phyloP scores from a whole-genome alignment of 2,797 vertebrate genomes.

The Cyclura pinguis region DNA sequence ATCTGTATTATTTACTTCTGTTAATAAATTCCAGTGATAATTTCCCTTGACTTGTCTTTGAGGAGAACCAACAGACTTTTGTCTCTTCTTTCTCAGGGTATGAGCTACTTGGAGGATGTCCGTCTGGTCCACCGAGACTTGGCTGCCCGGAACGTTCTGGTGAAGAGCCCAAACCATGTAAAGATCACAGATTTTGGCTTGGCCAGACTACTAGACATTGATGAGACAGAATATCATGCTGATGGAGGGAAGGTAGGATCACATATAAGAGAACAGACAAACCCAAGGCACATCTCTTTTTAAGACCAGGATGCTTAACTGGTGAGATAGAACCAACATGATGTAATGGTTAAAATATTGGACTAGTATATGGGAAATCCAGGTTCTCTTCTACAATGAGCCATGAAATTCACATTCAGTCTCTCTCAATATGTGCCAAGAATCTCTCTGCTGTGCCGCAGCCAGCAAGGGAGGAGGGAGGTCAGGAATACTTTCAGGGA shows the following conservation, averaged over 20 bases:
- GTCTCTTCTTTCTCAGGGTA: constrained; percentile 82
- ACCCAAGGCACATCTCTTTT: not conserved
- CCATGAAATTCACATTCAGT: too few relatives aligned
- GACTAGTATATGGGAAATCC: too few relatives aligned
- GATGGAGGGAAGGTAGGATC: constrained; percentile 91
- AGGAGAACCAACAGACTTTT: not conserved
- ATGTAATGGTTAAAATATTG: too few relatives aligned
- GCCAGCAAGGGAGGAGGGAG: too few relatives aligned
- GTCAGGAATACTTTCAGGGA: too few relatives aligned
- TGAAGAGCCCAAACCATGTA: constrained; percentile 95
- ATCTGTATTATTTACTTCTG: not conserved
- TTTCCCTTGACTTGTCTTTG: not conserved
- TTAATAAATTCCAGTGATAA: constrained; percentile 8
- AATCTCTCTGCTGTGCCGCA: too few relatives aligned
- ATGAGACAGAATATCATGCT: constrained; percentile 96
- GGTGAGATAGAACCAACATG: too few relatives aligned
- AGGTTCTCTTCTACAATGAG: too few relatives aligned
- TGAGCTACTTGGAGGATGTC: constrained; percentile 96
- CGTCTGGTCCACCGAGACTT: constrained; percentile 94
- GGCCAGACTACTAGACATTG: constrained; percentile 93
- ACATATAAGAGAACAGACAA: not conserved
- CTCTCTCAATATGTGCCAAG: too few relatives aligned
- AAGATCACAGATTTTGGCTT: constrained; percentile 98
- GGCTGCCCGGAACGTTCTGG: constrained; percentile 94
- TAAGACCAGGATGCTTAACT: not conserved